Base-by-base conservation (phyloP, 2,797 vertebrate genomes). In the Halcyon chelicuti region DNA sequence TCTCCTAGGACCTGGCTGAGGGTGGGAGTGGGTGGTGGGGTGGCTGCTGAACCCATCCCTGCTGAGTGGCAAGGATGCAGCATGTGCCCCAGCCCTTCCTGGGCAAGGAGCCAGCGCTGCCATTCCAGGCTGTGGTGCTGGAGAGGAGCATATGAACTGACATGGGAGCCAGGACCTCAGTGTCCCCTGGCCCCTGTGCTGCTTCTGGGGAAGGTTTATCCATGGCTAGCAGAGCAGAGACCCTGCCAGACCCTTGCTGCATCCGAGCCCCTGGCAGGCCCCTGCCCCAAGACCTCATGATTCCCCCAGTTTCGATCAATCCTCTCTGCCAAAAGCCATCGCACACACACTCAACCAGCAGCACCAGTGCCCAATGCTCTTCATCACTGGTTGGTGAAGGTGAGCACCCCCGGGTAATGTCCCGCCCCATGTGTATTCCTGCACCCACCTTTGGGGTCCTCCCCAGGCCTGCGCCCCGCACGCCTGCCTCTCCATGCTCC, bases 361-460 rank as follows among this genome's bases (percentile, higher is more conserved):
- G 10, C 4, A 2, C 57, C 37, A 9, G 0, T 5, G 12, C 31
- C 42, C 4, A 1, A 3, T 9, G 14, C 39, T 81, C 54, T 55
- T 57, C 44, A 39, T 51, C n/a, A 26, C 62, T 1, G 1, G 17
- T 37, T 1, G 1, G 33, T 23, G 55, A 78, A 71, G 23, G 29
- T 0, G 1, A 44, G 22, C 61, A 40, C 18, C 28, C 37, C 52
- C 0, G 0, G 1, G 29, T 15, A 31, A 71, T 2, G 6, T 37
- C 54, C 63, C 76, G 3, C 60, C 60, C 51, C 73, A 10, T 1
- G 1, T 3, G 1, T 33, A 67, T 84, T 93, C 31, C 57, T 7
- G 3, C 79, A 96, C 96, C 40, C 80, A 97, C 96, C 96, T 97
- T 67, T 74, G 82, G 47, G 62, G 12, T 42, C 88, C 12, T 2